Evolutionary conservation across 2,888 invertebrate species (phyloP).

Genomic region (Cephus spinipes): DNA sequence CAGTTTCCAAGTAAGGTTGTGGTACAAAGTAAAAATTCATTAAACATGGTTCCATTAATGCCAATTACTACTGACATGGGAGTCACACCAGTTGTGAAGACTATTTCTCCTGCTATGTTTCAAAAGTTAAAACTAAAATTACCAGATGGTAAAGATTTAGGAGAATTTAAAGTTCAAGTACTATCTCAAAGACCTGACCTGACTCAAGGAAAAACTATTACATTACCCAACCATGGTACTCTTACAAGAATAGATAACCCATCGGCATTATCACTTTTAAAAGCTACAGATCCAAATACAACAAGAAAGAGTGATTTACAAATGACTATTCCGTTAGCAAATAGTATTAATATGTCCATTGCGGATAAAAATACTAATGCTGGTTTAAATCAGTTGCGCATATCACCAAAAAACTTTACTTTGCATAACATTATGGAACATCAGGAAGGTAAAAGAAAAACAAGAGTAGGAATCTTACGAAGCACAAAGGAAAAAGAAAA

Average conservation of each 20-base stretch:
- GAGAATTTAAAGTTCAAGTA: conserved; percentile 49
- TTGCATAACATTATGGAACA: not conserved
- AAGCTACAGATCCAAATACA: conserved; percentile 8
- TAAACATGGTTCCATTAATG: not conserved
- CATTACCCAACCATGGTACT: conserved; percentile 21
- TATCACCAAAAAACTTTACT: not conserved
- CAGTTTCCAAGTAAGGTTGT: conserved; percentile 46
- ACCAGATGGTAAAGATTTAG: conserved; percentile 52
- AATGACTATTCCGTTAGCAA: not conserved
- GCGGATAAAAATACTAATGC: not conserved
- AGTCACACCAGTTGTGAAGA: conserved; percentile 26
- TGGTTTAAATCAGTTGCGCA: not conserved
- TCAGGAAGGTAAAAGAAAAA: not conserved
- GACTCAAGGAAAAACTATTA: conserved; percentile 34
- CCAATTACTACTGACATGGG: conserved; percentile 21
- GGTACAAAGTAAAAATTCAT: not conserved
- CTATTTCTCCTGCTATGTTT: conserved; percentile 25
- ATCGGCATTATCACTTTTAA: conserved; percentile 11
- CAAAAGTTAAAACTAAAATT: conserved; percentile 50
- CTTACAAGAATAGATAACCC: not conserved
- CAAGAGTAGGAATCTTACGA: not conserved
- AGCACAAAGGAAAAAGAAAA: not conserved
- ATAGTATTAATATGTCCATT: not conserved
- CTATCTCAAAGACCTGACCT: conserved; percentile 26
- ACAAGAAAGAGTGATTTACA: not conserved